phyloP scores from a whole-genome alignment of 64 coral and sea anemone genomes.

The Stylophora pistillata region DNA sequence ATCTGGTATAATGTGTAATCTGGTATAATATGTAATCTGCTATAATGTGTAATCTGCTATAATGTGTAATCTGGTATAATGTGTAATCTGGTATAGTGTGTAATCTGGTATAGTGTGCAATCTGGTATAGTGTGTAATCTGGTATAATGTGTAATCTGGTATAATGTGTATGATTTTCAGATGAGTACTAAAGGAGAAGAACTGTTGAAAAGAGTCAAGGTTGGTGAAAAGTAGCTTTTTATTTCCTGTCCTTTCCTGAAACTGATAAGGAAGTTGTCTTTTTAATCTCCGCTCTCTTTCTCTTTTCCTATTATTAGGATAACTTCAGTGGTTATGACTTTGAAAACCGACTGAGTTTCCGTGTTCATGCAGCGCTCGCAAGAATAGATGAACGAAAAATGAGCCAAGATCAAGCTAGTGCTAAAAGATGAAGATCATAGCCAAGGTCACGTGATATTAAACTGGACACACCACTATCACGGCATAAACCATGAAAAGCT shows the following conservation, averaged over 20 bases:
- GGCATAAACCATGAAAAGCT: too few relatives aligned
- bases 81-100: too few relatives aligned
- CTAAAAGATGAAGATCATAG: background rate
- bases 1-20: too few relatives aligned
- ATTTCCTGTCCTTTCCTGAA: background rate
- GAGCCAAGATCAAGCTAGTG: background rate
- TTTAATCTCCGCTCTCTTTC: background rate
- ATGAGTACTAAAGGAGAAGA: constrained; percentile 77
- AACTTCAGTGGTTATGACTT: constrained; percentile 91
- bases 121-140: background rate
- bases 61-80: too few relatives aligned
- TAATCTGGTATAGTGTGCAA: too few relatives aligned
- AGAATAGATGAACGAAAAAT: constrained; percentile 78
- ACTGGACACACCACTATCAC: too few relatives aligned
- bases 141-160: background rate
- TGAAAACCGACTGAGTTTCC: constrained; percentile 86
- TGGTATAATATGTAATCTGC: too few relatives aligned
- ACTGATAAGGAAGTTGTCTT: background rate
- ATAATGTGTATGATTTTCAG: constrained; percentile 30
- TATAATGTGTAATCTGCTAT: too few relatives aligned
- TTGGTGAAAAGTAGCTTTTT: background rate
- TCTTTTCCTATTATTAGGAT: constrained; percentile 42
- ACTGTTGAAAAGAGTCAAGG: constrained; percentile 79
- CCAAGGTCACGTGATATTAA: too few relatives aligned
- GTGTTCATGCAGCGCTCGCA: constrained; percentile 87